Base-by-base conservation (phyloP, 2,888 invertebrate species). In the Empis livida region DNA sequence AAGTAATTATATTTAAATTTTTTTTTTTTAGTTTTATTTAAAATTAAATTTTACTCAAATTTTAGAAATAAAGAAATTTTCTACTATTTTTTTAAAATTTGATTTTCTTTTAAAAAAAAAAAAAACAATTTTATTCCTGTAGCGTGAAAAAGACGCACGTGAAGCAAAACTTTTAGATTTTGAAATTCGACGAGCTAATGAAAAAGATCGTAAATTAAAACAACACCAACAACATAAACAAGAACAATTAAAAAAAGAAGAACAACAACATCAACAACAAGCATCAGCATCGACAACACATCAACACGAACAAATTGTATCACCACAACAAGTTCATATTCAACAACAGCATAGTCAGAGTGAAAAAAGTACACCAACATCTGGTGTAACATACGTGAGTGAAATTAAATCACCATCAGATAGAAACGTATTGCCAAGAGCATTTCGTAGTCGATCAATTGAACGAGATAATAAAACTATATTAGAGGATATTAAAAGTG, bases 151-250 rank as follows among this genome's bases (percentile, higher is more conserved):
- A 54, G 68, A 69, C 54, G 64, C 64, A 50, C 64, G 67, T 42
- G 68, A 69, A 59, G 67, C 68, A 50, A 65, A 68, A 51, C 61
- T 68, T 54, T 58, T 69, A 52, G 68, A 69, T 57, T 63, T 66
- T 53, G 68, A 69, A 56, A 69, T 69, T 49, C 60, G 68, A 15
- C 64, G 67, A 20, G 65, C 67, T 52, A 67, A 68, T 52, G 64
- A 68, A 57, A 65, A 66, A 47, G 68, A 68, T 56, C 63, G 65
- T 54, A 63, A 64, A 52, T 60, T 61, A 42, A 60, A 61, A 3
- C 62, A 64, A 2, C 61, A 64, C 6, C 59, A 61, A n/a, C 52
- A 60, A 17, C 51, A 53, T 11, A 49, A 51, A 15, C 51, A 52
- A 10, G 53, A 54, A 43, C 46, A 48, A 20, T 65, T 64, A 42